Evolutionary conservation across 2,797 vertebrate genomes (phyloP).

Genomic region (Anas flavirostris): DNA sequence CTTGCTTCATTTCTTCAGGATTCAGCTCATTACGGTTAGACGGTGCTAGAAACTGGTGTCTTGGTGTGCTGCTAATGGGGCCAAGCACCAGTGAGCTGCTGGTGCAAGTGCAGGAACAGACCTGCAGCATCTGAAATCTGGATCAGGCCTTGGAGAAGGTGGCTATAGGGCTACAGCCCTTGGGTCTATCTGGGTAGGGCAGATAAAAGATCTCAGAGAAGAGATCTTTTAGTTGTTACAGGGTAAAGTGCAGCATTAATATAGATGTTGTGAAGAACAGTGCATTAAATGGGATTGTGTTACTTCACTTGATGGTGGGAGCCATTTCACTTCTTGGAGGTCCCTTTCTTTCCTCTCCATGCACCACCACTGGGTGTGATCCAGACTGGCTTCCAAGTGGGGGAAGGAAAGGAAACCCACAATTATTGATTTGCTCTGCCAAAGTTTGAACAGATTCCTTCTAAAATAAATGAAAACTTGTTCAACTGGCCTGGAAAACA

Average conservation of each 20-base stretch:
- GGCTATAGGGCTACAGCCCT: neutral
- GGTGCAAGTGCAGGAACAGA: neutral
- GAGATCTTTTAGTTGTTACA: neutral
- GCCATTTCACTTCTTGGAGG: neutral
- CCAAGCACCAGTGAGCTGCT: neutral
- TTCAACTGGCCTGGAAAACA: slow-evolving; percentile 45
- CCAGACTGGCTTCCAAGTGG: slow-evolving; percentile 8
- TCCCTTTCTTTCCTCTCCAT: neutral
- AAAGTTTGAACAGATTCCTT: slow-evolving; percentile 29
- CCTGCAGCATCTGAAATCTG: neutral
- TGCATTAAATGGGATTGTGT: neutral
- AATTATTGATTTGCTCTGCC: slow-evolving; percentile 34
- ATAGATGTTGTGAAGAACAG: neutral
- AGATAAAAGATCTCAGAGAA: neutral
- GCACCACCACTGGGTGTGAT: neutral
- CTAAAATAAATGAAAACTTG: slow-evolving; percentile 40
- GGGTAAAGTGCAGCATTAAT: neutral
- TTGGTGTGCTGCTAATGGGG: neutral
- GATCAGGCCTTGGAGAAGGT: slow-evolving; percentile 17
- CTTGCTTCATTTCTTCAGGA: neutral
- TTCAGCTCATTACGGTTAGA: neutral
- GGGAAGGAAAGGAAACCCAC: slow-evolving; percentile 11
- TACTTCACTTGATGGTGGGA: neutral
- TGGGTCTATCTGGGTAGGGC: neutral
- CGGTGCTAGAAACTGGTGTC: neutral